Base-by-base conservation (phyloP, 1,140 invertebrate species). In the Calliopsis andreniformis region DNA sequence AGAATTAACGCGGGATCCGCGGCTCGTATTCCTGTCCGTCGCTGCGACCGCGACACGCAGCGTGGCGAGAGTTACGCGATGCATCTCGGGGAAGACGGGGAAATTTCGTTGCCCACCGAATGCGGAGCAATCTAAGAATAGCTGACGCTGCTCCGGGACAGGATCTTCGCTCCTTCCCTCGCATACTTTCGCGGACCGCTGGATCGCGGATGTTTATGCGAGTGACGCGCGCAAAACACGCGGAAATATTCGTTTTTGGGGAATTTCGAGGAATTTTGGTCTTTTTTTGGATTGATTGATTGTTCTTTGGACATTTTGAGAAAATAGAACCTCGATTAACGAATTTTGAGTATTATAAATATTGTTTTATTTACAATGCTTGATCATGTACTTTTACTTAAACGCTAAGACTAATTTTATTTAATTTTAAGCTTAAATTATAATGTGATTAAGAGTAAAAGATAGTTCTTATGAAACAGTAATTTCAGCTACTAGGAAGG, bases 51-150 rank as follows among this genome's bases (percentile, higher is more conserved):
- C 42, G 6, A 4, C 25, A 10, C 3, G n/a, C n/a, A n/a, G n/a
- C 14, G 30, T 32, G 62, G 10, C 49, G 64, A 49, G 59, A 64
- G 43, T 66, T 32, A 32, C 49, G 49, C 25, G 1, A 1, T 12
- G 39, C 18, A 20, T 35, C 59, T 42, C 35, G 25, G 1, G 18
- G 20, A 63, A 47, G 49, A 64, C 59, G 20, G 28, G n/a, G 49
- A 18, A 39, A 16, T 75, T 30, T 75, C 62, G 51, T 75, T 75
- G 62, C 55, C 32, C 51, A 20, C 20, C 51, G 51, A 75, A 75
- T 67, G 42, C 63, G 51, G 51, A 75, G 51, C 71, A 43, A 75
- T 56, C 71, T 20, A 39, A 75, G 51, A 67, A 75, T 75, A 75
- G 63, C n/a, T 39, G 28, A 18, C 28, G 42, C 28, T 23, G 55